These are phyloP conservation scores for Bergia sp. DNA, from an alignment of 92 coral and sea anemone species.

Conservation along the genomic window DNA sequence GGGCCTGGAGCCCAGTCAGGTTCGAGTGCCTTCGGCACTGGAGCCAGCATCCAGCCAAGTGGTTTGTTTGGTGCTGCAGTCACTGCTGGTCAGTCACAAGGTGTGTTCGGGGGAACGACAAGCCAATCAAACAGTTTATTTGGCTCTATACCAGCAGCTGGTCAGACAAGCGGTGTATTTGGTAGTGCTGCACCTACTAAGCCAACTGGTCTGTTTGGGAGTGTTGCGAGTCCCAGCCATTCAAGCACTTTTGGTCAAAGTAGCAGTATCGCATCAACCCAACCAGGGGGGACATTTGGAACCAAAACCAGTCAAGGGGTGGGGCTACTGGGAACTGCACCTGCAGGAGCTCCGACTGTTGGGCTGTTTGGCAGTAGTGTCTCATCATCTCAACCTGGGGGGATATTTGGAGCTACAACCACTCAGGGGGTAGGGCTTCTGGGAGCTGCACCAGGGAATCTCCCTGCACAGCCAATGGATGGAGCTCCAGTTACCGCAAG, in stretches of 20 bases:
- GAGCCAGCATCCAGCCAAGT: neutral
- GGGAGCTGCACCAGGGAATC: conserved; percentile 45
- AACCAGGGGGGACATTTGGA: conserved; percentile 39
- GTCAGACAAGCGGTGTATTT: conserved; percentile 46
- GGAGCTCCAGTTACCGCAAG: neutral
- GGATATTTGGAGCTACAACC: conserved; percentile 36
- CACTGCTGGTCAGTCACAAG: conserved; percentile 37
- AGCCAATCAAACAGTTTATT: conserved; percentile 11
- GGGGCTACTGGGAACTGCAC: conserved; percentile 55
- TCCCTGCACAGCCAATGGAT: conserved; percentile 33
- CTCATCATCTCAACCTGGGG: conserved; percentile 39
- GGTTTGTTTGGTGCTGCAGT: conserved; percentile 16
- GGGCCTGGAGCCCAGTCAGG: conserved; percentile 8
- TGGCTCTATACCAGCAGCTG: conserved; percentile 28
- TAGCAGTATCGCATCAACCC: conserved; percentile 33
- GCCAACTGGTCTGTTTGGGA: conserved; percentile 49
- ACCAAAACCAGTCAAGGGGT: conserved; percentile 18
- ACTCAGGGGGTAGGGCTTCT: conserved; percentile 41
- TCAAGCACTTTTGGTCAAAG: conserved; percentile 24
- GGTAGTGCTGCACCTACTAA: conserved; percentile 45
- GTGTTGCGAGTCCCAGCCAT: neutral
- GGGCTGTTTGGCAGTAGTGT: conserved; percentile 35
- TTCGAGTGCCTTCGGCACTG: neutral
- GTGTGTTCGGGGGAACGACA: conserved; percentile 25
- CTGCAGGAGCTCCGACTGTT: conserved; percentile 14